Evolutionary conservation across 1,140 invertebrate species (phyloP).

Genomic region (Apolygus lucorum): DNA sequence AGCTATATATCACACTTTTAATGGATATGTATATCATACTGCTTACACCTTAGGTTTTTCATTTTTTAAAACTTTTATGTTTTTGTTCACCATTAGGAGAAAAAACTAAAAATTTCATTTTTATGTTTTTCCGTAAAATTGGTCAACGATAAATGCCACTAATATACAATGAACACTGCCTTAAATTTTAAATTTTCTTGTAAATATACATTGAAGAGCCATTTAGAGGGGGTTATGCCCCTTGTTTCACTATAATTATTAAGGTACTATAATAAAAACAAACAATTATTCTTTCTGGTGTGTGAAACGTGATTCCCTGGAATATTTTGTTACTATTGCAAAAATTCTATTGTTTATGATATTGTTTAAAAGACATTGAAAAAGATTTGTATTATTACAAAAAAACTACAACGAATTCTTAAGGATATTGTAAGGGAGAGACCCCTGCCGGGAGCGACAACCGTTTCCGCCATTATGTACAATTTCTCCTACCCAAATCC

Average conservation of each 20-base stretch:
- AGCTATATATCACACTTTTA: conserved; percentile 25
- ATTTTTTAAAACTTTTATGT: background rate
- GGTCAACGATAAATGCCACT: conserved; percentile 13
- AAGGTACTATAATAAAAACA: background rate
- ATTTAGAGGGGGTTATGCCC: too few species aligned
- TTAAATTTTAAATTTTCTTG: background rate
- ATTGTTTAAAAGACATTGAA: background rate
- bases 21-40: conserved; percentile 27
- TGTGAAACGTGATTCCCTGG: background rate
- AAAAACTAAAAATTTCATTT: background rate
- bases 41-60: background rate
- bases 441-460: too few species aligned
- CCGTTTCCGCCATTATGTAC: too few species aligned
- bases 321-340: background rate
- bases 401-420: background rate
- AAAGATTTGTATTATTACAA: background rate
- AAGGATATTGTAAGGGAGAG: background rate
- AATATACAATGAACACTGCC: background rate
- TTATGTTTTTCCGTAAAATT: conserved; percentile 6
- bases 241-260: background rate
- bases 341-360: background rate
- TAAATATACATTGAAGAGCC: background rate
- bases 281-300: background rate
- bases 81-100: background rate
- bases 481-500: too few species aligned